Base-by-base conservation (phyloP, 2,797 vertebrate species). In the Pseudotriccus pelzelni region DNA sequence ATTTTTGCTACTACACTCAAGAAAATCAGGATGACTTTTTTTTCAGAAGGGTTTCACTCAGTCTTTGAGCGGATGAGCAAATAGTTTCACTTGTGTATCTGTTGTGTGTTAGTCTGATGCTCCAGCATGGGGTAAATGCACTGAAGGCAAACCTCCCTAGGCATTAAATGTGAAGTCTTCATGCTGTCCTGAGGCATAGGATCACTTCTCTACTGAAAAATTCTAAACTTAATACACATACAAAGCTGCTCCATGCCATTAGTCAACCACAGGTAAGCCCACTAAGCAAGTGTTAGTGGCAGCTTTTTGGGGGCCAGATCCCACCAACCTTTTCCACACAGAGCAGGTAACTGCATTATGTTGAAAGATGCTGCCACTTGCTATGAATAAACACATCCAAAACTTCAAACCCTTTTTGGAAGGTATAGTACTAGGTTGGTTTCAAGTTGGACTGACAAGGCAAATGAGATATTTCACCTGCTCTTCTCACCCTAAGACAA, bases 31-130 rank as follows among this genome's bases (percentile, higher is more conserved):
- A 77, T 87, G 34, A 25, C 10, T 39, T 63, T 91, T 94, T 68
- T 85, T 89, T 76, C 62, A 77, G 50, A 89, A 94, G 74, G n/a
- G 53, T 85, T 96, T 94, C 93, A 41, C 60, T 79, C 50, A 46
- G 77, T 59, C 55, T 36, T 83, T 72, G 74, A 90, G 30, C 53
- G 30, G 41, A 90, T 39, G 62, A 86, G 73, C 62, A 80, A 94
- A 69, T 28, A 70, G 60, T 81, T 93, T 87, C 85, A 43, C 28
- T 52, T 86, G 52, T 63, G 24, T 69, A 69, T 72, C 47, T 89
- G 43, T 4, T 93, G 43, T 34, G 60, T 3, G 7, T 87, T 59
- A 70, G 21, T 87, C 55, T 18, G 24, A 89, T 80, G 72, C 32
- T 86, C 47, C 30, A 72, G 34, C 69, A 93, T 30, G 19, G 49